A percentile compares a stretch with the other conserved stretches of the same genome.
Conservation (phyloP, 2,113 vertebrate genomes). For the Indicator maculatus region DNA sequence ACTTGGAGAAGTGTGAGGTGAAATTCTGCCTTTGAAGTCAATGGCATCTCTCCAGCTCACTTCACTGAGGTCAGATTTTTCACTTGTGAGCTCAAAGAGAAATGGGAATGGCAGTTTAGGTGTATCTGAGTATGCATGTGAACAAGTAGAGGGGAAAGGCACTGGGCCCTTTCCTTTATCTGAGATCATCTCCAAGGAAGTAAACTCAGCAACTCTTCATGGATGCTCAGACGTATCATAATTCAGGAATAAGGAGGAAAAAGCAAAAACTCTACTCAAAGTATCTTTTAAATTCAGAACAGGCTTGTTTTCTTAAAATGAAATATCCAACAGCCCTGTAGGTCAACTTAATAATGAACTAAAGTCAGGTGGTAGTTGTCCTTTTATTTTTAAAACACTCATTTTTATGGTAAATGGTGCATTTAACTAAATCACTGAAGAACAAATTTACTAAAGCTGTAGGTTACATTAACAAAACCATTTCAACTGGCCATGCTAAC, state of each 20-base stretch:
- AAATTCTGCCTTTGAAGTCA: not conserved
- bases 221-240: not conserved
- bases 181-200: not conserved
- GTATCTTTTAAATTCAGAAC: not conserved
- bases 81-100: not conserved
- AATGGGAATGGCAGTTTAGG: not conserved
- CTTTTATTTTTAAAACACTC: not conserved
- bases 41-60: not conserved
- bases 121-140: not conserved
- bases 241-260: not conserved
- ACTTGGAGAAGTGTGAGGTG: not conserved
- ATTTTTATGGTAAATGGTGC: not conserved
- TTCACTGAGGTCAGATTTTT: not conserved
- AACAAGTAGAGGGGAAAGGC: not conserved
- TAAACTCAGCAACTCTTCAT: not conserved
- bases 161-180: not conserved
- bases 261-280: not conserved
- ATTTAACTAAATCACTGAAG: not conserved
- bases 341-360: not conserved
- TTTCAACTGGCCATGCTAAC: accelerated
- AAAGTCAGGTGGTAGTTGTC: not conserved
- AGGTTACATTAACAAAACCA: not conserved
- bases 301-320: not conserved
- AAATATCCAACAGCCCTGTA: not conserved
- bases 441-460: not conserved